Base-by-base conservation (phyloP, 2,113 vertebrate species). In the Gallinago media region DNA sequence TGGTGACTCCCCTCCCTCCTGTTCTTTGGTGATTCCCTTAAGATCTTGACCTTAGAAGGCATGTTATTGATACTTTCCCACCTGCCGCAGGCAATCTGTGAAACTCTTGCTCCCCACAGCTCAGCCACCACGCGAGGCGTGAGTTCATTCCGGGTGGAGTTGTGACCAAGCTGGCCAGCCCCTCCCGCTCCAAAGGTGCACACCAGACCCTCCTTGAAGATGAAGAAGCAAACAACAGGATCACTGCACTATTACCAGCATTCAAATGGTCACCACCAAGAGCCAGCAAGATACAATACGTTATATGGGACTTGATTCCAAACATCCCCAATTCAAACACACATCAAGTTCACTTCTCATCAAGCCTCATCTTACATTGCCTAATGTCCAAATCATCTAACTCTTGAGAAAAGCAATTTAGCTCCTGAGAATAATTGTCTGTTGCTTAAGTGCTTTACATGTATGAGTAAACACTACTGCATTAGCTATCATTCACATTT, bases 111-210 rank as follows among this genome's bases (percentile, higher is more conserved):
- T 86, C 96, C 96, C 89, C 85, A 94, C 42, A 97, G 95, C 88
- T 97, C 97, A 1, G 97, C 95, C 81, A 98, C 98, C 73, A 98
- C 47, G 23, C 96, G 89, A 90, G 98, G 98, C 9, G 10, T 66
- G 52, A 96, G 66, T 61, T 98, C 97, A 18, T 96, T 97, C 58
- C 3, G 81, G 12, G 93, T 97, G 42, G 97, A 97, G 91, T 96
- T 98, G 92, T 98, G 98, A 70, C 98, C 98, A 5, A 98, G 98
- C n/a, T 98, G 98, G n/a, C 98, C 98, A n/a, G 93, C 88, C 26
- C 82, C 89, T 89, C 98, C 98, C 70, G 97, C 97, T 96, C 98
- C 98, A 94, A 98, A 98, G 59, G 98, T 98, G 73, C 97, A 98
- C 36, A 98, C 76, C 85, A 97, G 73, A n/a, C 98, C 98, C 42